Percentiles rank a stretch among this genome's conserved stretches.
Evolutionary conservation across 2,888 invertebrate species (phyloP).

Genomic region (Odontothrips loti): DNA sequence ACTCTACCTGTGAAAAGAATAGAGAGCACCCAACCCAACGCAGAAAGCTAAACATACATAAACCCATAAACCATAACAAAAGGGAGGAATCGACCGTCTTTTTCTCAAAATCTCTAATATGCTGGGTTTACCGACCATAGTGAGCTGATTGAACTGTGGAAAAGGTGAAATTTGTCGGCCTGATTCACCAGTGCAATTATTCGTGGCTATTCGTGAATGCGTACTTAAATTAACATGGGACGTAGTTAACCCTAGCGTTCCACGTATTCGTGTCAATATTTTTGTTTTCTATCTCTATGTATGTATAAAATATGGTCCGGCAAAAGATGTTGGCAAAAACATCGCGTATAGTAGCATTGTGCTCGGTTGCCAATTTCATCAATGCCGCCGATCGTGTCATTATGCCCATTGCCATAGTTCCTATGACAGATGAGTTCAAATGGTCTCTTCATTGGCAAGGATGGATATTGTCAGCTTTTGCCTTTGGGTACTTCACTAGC

Average conservation of each 20-base stretch:
- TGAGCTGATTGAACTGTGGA: no score
- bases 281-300: not conserved
- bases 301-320: slow-evolving; percentile 33
- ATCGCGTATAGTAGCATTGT: slow-evolving; percentile 60
- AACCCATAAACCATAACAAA: slow-evolving; percentile 14
- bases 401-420: slow-evolving; percentile 73
- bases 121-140: no score
- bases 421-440: slow-evolving; percentile 65
- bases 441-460: slow-evolving; percentile 69
- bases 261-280: not conserved
- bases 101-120: no score
- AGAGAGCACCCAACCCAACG: not conserved
- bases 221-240: not conserved
- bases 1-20: not conserved
- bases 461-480: slow-evolving; percentile 70
- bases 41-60: slow-evolving; percentile 30
- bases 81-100: not conserved
- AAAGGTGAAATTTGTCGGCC: no score
- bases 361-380: slow-evolving; percentile 69
- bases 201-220: no score
- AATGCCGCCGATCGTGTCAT: slow-evolving; percentile 72
- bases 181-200: no score
- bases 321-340: slow-evolving; percentile 51
- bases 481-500: slow-evolving; percentile 70
- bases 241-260: not conserved